Evolutionary conservation across 2,888 invertebrate genomes (phyloP), one percentile per base, ranked within the genome.

Genomic region (Sialis fuliginosa): DNA sequence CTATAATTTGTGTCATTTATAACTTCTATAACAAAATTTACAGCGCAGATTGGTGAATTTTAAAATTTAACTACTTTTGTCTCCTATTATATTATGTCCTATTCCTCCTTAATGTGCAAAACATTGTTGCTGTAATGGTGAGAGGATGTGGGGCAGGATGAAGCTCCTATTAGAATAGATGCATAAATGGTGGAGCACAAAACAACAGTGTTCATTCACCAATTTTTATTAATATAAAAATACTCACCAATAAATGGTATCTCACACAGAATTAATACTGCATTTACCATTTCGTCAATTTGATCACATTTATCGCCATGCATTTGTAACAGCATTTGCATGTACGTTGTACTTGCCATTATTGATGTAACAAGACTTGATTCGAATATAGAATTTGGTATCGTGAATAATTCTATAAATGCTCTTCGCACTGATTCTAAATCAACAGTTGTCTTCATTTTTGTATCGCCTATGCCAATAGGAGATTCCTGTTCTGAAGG

Each of bases 361-460:
- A 88, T 65, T 6, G 86, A 83, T 55, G 81, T 80, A 39, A 85
- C 80, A 56, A 89, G 64, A 4, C 84, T 79, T 53, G 79, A 61
- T 55, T 66, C 64, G 50, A 64, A 64, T 47, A 65, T 62, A n/a
- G 61, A 56, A 34, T 60, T 62, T 49, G 62, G 62, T 48, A 64
- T 54, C 56, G 63, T 58, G 52, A 63, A 63, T 31, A 67, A 55
- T 1, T 62, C 64, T 1, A 56, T 63, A 59, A 81, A 87, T 7
- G 83, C 78, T 60, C 83, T 69, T 49, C 81, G 70, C 54, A 87
- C 75, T 1, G 84, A 73, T 0, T 72, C 70, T 44, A 86, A 70
- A 62, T 89, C 88, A n/a, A 88, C 70, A 10, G 50, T 45, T 5
- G 46, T 41, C 13, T 47, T 37, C 33, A 34, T 41, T 40, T 50